Base-by-base conservation (phyloP, 2,797 vertebrate genomes). In the Neostethus bicornis region DNA sequence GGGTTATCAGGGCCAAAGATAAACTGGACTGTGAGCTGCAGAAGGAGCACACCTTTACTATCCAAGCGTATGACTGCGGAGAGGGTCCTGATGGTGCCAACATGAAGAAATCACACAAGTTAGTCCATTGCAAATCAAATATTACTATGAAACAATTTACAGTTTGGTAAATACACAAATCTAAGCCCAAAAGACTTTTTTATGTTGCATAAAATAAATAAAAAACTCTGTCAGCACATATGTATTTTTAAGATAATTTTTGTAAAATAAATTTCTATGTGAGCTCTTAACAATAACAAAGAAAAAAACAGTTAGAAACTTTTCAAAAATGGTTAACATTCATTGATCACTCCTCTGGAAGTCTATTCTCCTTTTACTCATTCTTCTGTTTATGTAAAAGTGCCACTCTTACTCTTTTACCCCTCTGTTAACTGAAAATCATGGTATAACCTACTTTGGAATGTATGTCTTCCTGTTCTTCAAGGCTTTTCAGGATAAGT, bases 21-120 rank as follows among this genome's bases (percentile, higher is more conserved):
- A 96, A 96, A 54, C 91, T 98, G 55, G 97, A 99, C 90, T 99
- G 97, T 2, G 97, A 99, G 59, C 91, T 98, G 7, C 96, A 97
- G 92, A 99, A 98, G 67, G 96, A 97, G 65, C 97, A 98, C 84
- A 96, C 95, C 0, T 98, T 99, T 84, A 94, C 94, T 81, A 95
- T 99, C 77, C 97, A 99, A 89, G 97, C 97, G 47, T 98, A 97
- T 0, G 97, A 99, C 87, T 99, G 97, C 9, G 97, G 97, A 10
- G 94, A 96, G 74, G 96, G 95, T 39, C 95, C 96, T 0, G 96
- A 98, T 12, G 94, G 96, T 17, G 80, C 88, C 4, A 94, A 92
- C 57, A 91, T 92, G 60, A 99, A 98, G 72, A 99, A 96, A 83
- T 99, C 97, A 37, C 97, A 99, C 91, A 99, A 99, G 97, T 99